Evolutionary conservation across 2,888 invertebrate species (phyloP).

Genomic region (Oscheius onirici): DNA sequence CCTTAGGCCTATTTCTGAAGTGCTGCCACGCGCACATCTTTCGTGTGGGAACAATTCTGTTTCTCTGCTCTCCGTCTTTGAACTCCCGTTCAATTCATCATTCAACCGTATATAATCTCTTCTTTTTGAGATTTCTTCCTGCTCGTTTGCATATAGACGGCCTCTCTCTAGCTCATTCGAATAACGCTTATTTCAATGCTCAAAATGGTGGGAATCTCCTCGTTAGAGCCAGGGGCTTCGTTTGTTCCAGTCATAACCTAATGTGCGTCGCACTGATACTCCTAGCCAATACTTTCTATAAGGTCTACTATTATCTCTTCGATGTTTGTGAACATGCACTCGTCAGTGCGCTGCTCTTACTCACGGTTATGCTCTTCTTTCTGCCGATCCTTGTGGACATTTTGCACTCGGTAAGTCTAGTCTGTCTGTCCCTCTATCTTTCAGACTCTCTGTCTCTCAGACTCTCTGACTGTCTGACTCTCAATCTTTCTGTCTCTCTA

Average conservation of each 20-base stretch:
- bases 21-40: not conserved
- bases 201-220: slow-evolving; percentile 11
- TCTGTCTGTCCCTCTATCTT: too few species aligned
- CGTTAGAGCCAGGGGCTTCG: slow-evolving; percentile 9
- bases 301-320: slow-evolving; percentile 61
- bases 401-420: slow-evolving; percentile 41
- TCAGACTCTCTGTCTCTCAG: too few species aligned
- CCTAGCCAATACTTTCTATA: slow-evolving; percentile 61
- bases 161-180: not conserved
- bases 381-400: slow-evolving; percentile 47
- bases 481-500: too few species aligned
- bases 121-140: not conserved
- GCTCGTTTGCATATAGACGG: not conserved
- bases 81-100: not conserved
- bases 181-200: not conserved
- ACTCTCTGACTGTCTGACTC: too few species aligned
- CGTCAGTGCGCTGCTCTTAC: slow-evolving; percentile 52
- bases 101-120: too few species aligned
- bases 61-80: not conserved
- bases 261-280: slow-evolving; percentile 62
- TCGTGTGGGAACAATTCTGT: not conserved
- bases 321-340: slow-evolving; percentile 62
- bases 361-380: slow-evolving; percentile 53
- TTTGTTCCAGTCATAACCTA: slow-evolving; percentile 7
- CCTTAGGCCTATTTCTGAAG: not conserved